Base-by-base conservation (phyloP, 2,113 vertebrate species). In the Orycteropus afer region DNA sequence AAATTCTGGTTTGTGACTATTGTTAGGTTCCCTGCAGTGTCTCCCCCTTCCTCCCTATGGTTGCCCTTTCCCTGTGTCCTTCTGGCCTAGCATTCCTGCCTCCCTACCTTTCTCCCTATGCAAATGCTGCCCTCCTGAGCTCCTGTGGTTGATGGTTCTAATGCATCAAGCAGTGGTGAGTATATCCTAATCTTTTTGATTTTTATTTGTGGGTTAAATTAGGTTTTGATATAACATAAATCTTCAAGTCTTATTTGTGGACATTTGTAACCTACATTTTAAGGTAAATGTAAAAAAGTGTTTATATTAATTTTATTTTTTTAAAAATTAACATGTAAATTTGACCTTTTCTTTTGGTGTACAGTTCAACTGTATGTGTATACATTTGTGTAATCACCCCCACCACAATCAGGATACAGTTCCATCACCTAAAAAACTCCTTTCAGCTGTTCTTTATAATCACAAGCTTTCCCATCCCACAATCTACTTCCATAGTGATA, bases 161-260 rank as follows among this genome's bases (percentile, higher is more conserved):
- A n/a, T n/a, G n/a, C n/a, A n/a, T n/a, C 98, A 0, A 88, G 96
- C 96, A 97, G 96, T 6, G 99, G 99, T 99, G 97, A 99, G 98
- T 98, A 97, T 22, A 12, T 49, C 45, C 77, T 90, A 82, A 63
- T 95, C 42, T 89, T 96, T 42, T 63, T 86, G 53, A 32, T 79
- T 92, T 73, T 93, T 29, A 8, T 77, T 82, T 61, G 34, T 86
- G 57, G 40, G 47, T 91, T 23, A 18, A 20, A 40, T 61, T 49
- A 71, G 40, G 34, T 73, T 95, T 81, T 86, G 32, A 88, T 88
- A 27, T 73, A 81, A 85, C 8, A 27, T 88, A 51, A 40, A 42
- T 59, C 37, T 0, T 20, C 7, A 86, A 65, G 49, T 82, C 77
- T 90, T 84, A 49, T 40, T 34, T 90, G 40, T 63, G 18, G 25